A percentile compares a stretch with the other conserved stretches of the same genome.
phyloP scores from a whole-genome alignment of 2,888 invertebrate genomes.

The Pandemis heparana region DNA sequence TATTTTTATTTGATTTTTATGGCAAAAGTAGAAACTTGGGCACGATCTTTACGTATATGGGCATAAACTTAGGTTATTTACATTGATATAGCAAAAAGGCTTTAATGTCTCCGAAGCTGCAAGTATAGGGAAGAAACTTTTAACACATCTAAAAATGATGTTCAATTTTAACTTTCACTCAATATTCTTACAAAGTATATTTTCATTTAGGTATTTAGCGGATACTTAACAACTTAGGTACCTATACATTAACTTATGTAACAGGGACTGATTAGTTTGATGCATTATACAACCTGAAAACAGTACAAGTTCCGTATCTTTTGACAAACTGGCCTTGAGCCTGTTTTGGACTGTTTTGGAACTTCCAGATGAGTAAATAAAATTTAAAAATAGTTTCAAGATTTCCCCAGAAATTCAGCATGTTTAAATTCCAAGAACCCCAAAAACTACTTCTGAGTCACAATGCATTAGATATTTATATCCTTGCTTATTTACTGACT shows the following conservation, averaged over 20 bases:
- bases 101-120: background rate
- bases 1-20: slow-evolving; percentile 23
- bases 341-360: too few relatives aligned
- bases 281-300: background rate
- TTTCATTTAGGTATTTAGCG: background rate
- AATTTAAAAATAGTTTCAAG: background rate
- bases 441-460: slow-evolving; percentile 12
- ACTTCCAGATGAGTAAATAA: background rate
- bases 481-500: slow-evolving; percentile 16
- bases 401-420: background rate
- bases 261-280: background rate
- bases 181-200: background rate
- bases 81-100: background rate
- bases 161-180: background rate
- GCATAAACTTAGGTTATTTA: background rate
- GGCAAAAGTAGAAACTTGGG: slow-evolving; percentile 26
- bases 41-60: slow-evolving; percentile 8
- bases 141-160: background rate
- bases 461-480: slow-evolving; percentile 20
- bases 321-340: too few relatives aligned
- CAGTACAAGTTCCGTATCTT: too few relatives aligned
- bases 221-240: background rate
- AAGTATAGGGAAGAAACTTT: background rate
- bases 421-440: background rate
- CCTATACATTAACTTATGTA: too few relatives aligned